Evolutionary conservation across 1,140 invertebrate genomes (phyloP).

Genomic region (Apis laboriosa): DNA sequence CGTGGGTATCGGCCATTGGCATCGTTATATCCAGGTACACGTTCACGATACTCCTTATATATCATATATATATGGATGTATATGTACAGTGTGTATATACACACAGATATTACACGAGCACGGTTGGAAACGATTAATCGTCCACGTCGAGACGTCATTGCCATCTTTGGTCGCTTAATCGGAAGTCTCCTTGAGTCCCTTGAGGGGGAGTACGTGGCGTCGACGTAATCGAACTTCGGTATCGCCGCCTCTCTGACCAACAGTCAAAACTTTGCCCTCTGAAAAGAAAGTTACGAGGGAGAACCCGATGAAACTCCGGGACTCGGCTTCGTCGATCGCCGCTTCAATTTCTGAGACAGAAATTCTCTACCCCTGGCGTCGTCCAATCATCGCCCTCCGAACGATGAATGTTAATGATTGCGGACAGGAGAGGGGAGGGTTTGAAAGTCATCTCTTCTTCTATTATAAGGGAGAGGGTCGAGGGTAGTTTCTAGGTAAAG

Average conservation of each 20-base stretch:
- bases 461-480: too few species aligned
- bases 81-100: neutral
- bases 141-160: constrained; percentile 69
- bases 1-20: constrained; percentile 61
- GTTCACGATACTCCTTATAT: constrained; percentile 46
- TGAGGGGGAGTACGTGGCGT: constrained; percentile 56
- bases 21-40: constrained; percentile 61
- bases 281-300: constrained; percentile 44
- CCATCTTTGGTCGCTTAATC: constrained; percentile 71
- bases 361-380: neutral
- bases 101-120: constrained; percentile 35
- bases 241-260: constrained; percentile 43
- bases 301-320: constrained; percentile 1
- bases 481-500: too few species aligned
- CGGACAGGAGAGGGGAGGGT: neutral
- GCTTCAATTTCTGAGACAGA: constrained; percentile 11
- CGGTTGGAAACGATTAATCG: constrained; percentile 73
- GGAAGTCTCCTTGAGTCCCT: constrained; percentile 58
- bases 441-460: neutral
- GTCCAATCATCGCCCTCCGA: neutral
- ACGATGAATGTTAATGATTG: constrained; percentile 26
- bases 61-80: constrained; percentile 3
- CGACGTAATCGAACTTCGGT: constrained; percentile 56
- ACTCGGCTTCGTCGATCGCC: neutral
- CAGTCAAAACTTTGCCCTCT: constrained; percentile 43